Evolutionary conservation across 2,888 invertebrate species (phyloP).

Genomic region (Spodoptera picta): DNA sequence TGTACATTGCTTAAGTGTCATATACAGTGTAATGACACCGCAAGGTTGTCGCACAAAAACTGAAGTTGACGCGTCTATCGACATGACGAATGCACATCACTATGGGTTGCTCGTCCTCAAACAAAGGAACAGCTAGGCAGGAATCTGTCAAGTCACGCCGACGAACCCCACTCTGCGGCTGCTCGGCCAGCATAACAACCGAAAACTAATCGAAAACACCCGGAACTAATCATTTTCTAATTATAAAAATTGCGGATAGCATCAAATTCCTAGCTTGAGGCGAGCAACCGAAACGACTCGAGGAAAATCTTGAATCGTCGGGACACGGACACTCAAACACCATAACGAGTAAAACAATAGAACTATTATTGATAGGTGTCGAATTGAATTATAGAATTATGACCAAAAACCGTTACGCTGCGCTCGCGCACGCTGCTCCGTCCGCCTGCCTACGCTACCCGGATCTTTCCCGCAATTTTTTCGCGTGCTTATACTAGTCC

Average conservation of each 20-base stretch:
- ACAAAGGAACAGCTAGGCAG: slow-evolving; percentile 77
- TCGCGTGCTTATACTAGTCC: slow-evolving; percentile 55
- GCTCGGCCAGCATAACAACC: slow-evolving; percentile 69
- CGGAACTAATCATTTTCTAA: slow-evolving; percentile 85
- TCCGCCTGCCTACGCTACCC: slow-evolving; percentile 61
- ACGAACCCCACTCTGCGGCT: slow-evolving; percentile 61
- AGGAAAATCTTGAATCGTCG: slow-evolving; percentile 61
- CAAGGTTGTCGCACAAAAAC: slow-evolving; percentile 49
- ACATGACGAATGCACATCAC: slow-evolving; percentile 60
- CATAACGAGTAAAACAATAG: slow-evolving; percentile 57
- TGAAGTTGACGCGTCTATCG: slow-evolving; percentile 48
- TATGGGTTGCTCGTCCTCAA: slow-evolving; percentile 69
- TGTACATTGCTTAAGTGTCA: slow-evolving; percentile 41
- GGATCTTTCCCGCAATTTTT: slow-evolving; percentile 73
- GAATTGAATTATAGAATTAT: no score
- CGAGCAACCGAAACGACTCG: slow-evolving; percentile 64
- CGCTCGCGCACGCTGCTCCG: slow-evolving; percentile 52
- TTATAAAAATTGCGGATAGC: slow-evolving; percentile 79
- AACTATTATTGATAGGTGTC: slow-evolving; percentile 56
- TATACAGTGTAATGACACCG: slow-evolving; percentile 51
- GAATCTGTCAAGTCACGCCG: slow-evolving; percentile 85
- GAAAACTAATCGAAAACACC: slow-evolving; percentile 85
- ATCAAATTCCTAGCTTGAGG: slow-evolving; percentile 68
- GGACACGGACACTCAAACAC: slow-evolving; percentile 44
- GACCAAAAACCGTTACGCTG: slow-evolving; percentile 38